A percentile compares a stretch with the other conserved stretches of the same genome.
Conservation (phyloP, 2,797 vertebrate species). For the Dipus sagitta region DNA sequence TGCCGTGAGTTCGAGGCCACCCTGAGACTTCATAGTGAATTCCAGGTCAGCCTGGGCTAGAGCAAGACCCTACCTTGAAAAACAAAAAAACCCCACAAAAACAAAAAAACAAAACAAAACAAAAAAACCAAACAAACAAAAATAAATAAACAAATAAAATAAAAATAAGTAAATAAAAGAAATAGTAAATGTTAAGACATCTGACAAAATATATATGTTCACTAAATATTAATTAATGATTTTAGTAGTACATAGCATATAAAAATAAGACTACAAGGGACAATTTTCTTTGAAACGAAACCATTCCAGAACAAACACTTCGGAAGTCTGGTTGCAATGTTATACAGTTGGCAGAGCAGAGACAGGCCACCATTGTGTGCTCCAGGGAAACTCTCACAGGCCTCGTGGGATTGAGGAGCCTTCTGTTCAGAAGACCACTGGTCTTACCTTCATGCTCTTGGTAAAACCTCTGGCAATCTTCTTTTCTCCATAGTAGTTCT, state of each 20-base stretch:
- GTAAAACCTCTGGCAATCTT: conserved; percentile 94
- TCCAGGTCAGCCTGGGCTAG: too few relatives aligned
- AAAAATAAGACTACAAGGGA: neutral
- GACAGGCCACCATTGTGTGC: neutral
- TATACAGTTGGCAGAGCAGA: neutral
- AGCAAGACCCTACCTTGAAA: too few relatives aligned
- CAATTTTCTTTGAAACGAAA: neutral
- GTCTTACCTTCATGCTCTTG: conserved; percentile 93
- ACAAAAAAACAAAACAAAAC: too few relatives aligned
- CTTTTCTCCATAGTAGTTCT: conserved; percentile 91
- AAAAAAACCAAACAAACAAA: too few relatives aligned
- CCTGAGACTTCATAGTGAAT: too few relatives aligned
- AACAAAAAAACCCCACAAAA: too few relatives aligned
- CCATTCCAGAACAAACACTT: neutral
- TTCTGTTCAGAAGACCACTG: neutral
- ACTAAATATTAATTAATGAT: neutral
- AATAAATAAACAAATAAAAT: too few relatives aligned
- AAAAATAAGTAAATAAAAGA: too few relatives aligned
- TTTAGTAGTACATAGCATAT: neutral
- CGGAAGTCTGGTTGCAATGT: neutral
- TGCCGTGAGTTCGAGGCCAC: too few relatives aligned
- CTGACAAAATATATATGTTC: neutral
- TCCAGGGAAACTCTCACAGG: neutral
- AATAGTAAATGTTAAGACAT: neutral
- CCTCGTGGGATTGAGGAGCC: neutral